Evolutionary conservation across 1,140 invertebrate genomes (phyloP).

Genomic region (Halotydeus destructor): DNA sequence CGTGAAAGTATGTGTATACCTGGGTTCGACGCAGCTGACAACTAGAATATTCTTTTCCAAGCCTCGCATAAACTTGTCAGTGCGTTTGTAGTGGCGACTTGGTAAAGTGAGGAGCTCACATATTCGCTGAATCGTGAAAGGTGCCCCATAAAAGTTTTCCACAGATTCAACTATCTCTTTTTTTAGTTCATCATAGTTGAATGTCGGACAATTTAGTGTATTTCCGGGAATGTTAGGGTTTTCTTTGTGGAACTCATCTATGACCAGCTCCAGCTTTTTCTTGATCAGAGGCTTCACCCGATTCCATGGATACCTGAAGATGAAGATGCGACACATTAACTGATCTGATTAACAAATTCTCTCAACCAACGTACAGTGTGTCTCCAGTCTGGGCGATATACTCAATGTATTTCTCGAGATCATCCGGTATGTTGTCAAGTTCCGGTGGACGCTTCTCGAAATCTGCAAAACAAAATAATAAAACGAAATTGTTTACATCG

Average conservation of each 20-base stretch:
- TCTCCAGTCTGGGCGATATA: constrained; percentile 83
- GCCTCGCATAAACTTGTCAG: constrained; percentile 87
- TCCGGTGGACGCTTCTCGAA: constrained; percentile 58
- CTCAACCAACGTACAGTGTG: constrained; percentile 35
- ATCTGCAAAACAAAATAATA: constrained; percentile 27
- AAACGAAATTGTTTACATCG: too few relatives aligned
- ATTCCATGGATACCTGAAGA: constrained; percentile 43
- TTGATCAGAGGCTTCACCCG: constrained; percentile 61
- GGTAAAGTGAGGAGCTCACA: constrained; percentile 78
- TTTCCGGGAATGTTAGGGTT: constrained; percentile 44
- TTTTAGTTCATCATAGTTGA: constrained; percentile 73
- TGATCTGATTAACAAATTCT: background rate
- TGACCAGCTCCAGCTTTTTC: constrained; percentile 61
- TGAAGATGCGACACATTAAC: background rate
- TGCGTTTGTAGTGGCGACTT: constrained; percentile 76
- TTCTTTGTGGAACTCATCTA: constrained; percentile 61
- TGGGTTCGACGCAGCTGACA: constrained; percentile 65
- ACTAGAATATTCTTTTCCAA: constrained; percentile 43
- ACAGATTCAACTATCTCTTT: constrained; percentile 56
- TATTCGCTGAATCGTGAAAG: constrained; percentile 85
- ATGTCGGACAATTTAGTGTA: constrained; percentile 70
- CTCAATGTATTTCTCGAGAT: constrained; percentile 68
- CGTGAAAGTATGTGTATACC: constrained; percentile 18
- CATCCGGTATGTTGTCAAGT: constrained; percentile 41
- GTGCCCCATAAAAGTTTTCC: constrained; percentile 48